phyloP scores from a whole-genome alignment of 2,113 vertebrate species.

The Verasper variegatus region DNA sequence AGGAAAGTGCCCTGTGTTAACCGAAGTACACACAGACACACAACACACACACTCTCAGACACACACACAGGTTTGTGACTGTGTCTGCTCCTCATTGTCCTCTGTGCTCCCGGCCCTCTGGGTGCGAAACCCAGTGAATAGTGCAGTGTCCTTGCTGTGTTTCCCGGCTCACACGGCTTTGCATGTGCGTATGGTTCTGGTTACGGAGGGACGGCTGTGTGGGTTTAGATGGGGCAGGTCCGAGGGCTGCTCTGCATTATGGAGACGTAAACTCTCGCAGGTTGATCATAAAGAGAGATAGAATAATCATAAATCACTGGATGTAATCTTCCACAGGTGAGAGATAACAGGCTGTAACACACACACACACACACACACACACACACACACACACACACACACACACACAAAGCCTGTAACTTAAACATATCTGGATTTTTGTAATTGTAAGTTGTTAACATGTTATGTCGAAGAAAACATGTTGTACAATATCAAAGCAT shows the following conservation, averaged over 20 bases:
- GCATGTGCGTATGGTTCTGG: slow-evolving; percentile 19
- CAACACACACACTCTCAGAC: slow-evolving; percentile 9
- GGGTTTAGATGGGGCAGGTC: slow-evolving; percentile 5
- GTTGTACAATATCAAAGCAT: too few species aligned
- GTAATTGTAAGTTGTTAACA: too few species aligned
- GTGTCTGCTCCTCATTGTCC: slow-evolving; percentile 52
- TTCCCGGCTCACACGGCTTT: slow-evolving; percentile 17
- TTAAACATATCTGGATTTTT: too few species aligned
- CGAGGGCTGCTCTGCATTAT: slow-evolving; percentile 11
- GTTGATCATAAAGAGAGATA: neutral
- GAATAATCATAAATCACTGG: neutral
- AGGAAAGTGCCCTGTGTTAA: slow-evolving; percentile 6
- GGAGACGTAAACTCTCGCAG: slow-evolving; percentile 18
- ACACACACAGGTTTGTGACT: slow-evolving; percentile 25
- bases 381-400: too few species aligned
- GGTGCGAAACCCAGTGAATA: slow-evolving; percentile 13
- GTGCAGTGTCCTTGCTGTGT: slow-evolving; percentile 24
- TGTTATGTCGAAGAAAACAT: too few species aligned
- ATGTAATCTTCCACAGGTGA: neutral
- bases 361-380: too few species aligned
- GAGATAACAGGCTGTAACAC: neutral
- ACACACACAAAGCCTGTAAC: too few species aligned
- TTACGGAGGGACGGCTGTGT: neutral
- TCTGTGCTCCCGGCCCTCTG: slow-evolving; percentile 20
- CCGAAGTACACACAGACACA: slow-evolving; percentile 16